A percentile compares a stretch with the other conserved stretches of the same genome.
Conservation (phyloP, 2,797 vertebrate species). For the Merluccius polli region DNA sequence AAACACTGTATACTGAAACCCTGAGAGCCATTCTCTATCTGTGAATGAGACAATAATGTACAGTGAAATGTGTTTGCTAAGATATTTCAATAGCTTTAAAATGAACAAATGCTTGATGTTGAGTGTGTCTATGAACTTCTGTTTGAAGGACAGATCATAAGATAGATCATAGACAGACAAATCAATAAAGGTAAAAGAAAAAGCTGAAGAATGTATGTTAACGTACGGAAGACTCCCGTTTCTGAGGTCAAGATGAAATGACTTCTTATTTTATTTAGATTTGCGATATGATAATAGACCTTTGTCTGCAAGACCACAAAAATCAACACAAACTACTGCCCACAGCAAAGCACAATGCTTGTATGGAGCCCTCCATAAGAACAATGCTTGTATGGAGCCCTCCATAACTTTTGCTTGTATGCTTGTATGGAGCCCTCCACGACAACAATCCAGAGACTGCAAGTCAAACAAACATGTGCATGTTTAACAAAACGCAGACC, state of each 20-base stretch:
- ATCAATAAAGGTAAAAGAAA: not conserved
- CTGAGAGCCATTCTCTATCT: conserved; percentile 61
- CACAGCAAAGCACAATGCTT: too few relatives aligned
- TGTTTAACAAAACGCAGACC: conserved; percentile 46
- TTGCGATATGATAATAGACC: not conserved
- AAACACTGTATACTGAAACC: conserved; percentile 20
- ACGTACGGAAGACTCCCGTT: not conserved
- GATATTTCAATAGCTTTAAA: conserved; percentile 71
- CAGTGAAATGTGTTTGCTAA: conserved; percentile 61
- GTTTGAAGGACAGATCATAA: not conserved
- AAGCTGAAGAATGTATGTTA: not conserved
- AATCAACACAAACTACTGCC: too few relatives aligned
- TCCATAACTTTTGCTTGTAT: too few relatives aligned
- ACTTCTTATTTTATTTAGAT: not conserved
- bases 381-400: too few relatives aligned
- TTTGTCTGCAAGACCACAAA: too few relatives aligned
- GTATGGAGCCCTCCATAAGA: conserved; percentile 2
- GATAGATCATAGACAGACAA: not conserved
- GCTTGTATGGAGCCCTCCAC: conserved; percentile 38
- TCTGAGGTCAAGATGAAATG: not conserved
- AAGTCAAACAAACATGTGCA: conserved; percentile 55
- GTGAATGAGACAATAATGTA: conserved; percentile 70
- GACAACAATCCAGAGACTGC: conserved; percentile 53
- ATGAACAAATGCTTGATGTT: conserved; percentile 30
- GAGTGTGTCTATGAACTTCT: not conserved